Base-by-base conservation (phyloP, 2,888 invertebrate genomes). In the Drosophila koepferae region DNA sequence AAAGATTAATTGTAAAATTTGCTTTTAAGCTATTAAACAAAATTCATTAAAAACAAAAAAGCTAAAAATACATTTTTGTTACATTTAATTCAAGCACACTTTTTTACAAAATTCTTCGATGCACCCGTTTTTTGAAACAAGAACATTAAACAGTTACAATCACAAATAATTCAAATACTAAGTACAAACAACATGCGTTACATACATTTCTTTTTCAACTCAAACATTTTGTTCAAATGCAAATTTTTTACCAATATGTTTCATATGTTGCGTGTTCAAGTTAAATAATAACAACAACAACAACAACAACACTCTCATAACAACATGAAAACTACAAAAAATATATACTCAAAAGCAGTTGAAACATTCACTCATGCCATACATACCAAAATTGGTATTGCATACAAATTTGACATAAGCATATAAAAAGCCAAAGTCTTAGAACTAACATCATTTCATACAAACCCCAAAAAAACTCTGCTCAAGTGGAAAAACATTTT, bases 91-190 rank as follows among this genome's bases (percentile, higher is more conserved):
- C 81, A 71, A 77, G 91, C 89, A 89, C 89, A 79, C 72, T 87
- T 86, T 89, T 81, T 88, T 71, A 74, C 81, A 65, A 90, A 84
- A 89, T 71, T 79, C 89, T 90, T 79, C 72, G 48, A 74, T 65
- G 90, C 87, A 87, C 90, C 72, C 68, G 79, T 86, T 90, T 86
- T 86, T 90, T 89, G 79, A 78, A 90, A 76, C 75, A 66, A 82
- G 63, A 79, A 72, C 67, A 74, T 55, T 66, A 73, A 83, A 83
- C 77, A 68, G 65, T 72, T 67, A 67, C 74, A 69, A 60, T 78
- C 65, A 81, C 74, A 69, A 64, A 65, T 63, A 89, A 74, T 67
- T 63, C 62, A 85, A 79, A 51, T 72, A 73, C 63, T 69, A 85
- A 85, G 48, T 68, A 73, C 64, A 72, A 72, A 77, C 63, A 82